Base-by-base conservation (phyloP, 2,113 vertebrate genomes). In the Dunckerocampus dactyliophorus region DNA sequence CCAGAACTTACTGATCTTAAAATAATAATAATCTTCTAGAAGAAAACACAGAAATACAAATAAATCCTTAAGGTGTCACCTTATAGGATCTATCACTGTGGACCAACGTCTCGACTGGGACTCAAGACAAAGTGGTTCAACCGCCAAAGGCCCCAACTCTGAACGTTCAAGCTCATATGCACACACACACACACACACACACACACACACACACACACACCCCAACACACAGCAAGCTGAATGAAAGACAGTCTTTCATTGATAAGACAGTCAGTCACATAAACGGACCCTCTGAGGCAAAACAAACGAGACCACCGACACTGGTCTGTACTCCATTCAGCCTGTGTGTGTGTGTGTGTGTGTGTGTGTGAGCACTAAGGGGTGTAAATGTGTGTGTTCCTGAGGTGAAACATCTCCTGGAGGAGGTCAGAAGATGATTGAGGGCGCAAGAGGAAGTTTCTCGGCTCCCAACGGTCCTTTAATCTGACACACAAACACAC, bases 161-260 rank as follows among this genome's bases (percentile, higher is more conserved):
- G n/a, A n/a, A n/a, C n/a, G 34, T 9, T 37, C 34, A 37, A 9
- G 6, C 37, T 9, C 10, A 12, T 5, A 2, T 12, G 11, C 37
- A 39, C 37, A 9, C n/a, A n/a, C 31, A 34, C 31, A 37, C 34
- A 37, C 34, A 43, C 39, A 43, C 39, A 43, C 39, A 43, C 39
- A 14, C 39, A 43, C 39, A 43, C 39, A 13, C 39, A 14, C 39
- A 43, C 39, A 43, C 39, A 13, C 39, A 43, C 13, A 13, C 39
- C 14, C 39, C 2, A 12, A 43, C 39, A 43, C 39, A 43, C 39
- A 43, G 12, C 56, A 65, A 72, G 64, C 54, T 65, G 58, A 70
- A 82, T 85, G 83, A 87, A 88, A 83, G 85, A 78, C 80, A 71
- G 67, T 58, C 63, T 72, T 88, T 87, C 85, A 85, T 75, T 74